phyloP scores from a whole-genome alignment of 2,797 vertebrate genomes.

The Eremophila alpestris region DNA sequence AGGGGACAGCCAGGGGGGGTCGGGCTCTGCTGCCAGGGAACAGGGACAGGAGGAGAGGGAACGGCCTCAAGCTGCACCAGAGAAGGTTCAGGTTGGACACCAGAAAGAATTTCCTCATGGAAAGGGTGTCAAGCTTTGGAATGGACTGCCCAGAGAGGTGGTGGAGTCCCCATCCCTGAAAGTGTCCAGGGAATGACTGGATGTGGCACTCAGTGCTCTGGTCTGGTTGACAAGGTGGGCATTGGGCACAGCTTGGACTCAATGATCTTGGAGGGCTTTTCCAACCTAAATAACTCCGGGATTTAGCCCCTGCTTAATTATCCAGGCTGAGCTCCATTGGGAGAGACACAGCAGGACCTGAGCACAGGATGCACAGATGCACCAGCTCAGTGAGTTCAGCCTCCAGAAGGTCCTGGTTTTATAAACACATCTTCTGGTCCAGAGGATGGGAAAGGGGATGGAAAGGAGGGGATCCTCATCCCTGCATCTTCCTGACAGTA shows the following conservation, averaged over 20 bases:
- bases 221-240: too few relatives aligned
- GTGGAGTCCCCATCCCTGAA: background rate
- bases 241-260: rapidly evolving
- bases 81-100: background rate
- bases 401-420: background rate
- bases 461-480: background rate
- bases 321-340: background rate
- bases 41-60: background rate
- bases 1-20: background rate
- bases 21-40: background rate
- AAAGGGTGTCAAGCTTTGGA: background rate
- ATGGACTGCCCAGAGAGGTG: background rate
- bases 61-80: rapidly evolving
- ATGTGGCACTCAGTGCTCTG: background rate
- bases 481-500: background rate
- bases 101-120: background rate
- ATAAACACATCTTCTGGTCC: background rate
- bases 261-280: background rate
- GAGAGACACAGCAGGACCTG: background rate
- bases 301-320: background rate
- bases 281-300: background rate
- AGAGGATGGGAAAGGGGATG: background rate
- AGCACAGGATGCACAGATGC: rapidly evolving
- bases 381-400: background rate
- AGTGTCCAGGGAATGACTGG: background rate